Evolutionary conservation across 1,140 invertebrate genomes (phyloP), one percentile per base, ranked within the genome.

Genomic region (Drosophila asahinai): DNA sequence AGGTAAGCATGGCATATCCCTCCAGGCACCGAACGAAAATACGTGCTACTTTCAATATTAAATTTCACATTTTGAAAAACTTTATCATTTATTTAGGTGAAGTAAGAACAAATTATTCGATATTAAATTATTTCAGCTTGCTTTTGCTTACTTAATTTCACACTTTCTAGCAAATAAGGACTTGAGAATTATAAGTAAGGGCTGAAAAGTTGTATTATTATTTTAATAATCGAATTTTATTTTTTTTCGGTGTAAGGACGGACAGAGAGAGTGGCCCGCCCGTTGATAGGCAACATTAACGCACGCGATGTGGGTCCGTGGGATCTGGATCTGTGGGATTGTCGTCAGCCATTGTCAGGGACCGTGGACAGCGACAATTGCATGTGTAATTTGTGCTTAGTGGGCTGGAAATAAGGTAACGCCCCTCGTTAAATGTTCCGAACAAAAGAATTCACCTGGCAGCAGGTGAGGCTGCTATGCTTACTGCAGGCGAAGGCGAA

Each of bases 361-460:
- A 49, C 54, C 43, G 19, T 68, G 67, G 67, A 71, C 64, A 71
- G 48, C 45, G 67, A 73, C 70, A 73, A 73, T 73, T 73, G 70
- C 70, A 73, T 72, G 70, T 73, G 70, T 73, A 73, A 73, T 73
- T 73, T 72, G 70, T 73, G 67, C 60, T 73, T 73, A 73, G 67
- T 73, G 70, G 70, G 33, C 67, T 73, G 70, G 45, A 73, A 72
- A 42, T 42, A 48, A 58, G 68, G 49, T 57, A 51, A 47, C 33
- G 27, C 38, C 27, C 38, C 19, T 22, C 12, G 36, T 68, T 70
- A 42, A 72, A 27, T 70, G 43, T 43, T 17, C 17, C 22, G 27
- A 52, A 68, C 66, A 70, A 70, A 67, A 52, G 63, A 70, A 42
- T 33, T 42, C 38, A 38, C 15, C 48, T 12, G 19, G 30, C 58